Evolutionary conservation across 2,797 vertebrate genomes (phyloP), one percentile per base, ranked within the genome.

Genomic region (Cottoperca gobio): DNA sequence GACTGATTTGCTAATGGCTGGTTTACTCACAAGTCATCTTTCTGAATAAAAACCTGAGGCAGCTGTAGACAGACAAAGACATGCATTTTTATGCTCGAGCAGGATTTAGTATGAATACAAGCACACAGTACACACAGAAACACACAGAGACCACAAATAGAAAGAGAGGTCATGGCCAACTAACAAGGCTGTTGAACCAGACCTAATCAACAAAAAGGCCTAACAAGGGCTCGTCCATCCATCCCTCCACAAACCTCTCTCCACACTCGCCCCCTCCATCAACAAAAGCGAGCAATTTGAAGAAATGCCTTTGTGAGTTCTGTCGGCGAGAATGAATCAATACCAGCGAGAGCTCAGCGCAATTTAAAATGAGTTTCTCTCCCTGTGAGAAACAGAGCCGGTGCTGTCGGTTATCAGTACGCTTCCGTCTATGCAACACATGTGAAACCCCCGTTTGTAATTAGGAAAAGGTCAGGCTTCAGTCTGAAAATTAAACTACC

Each of bases 121-220:
- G 58, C 37, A n/a, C 8, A 68, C 28, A 52, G 65, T 33, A 26
- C 39, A 62, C 12, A 8, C 69, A 58, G n/a, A 57, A 49, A 14
- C 57, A 45, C 69, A 63, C 55, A 37, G 42, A 76, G 21, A 70
- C 26, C 26, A 16, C 45, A 65, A 50, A 74, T 40, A 52, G 40
- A 78, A 77, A 76, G 39, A 76, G 60, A 5, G 3, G 55, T 58
- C 58, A 40, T 7, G 63, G 78, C 35, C 39, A 26, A 78, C 66
- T 65, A 77, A 71, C 76, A 81, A 79, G 83, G 76, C 83, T 86
- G 66, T 60, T 85, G 83, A 85, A 87, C 77, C 53, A 58, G 70
- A 68, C 46, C 54, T 75, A 82, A 90, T 89, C 82, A 88, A 87
- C 72, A 70, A 66, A 85, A 79, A 52, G 40, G 26, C 64, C 53